phyloP scores from a whole-genome alignment of 2,888 invertebrate genomes.

The Megaustenia siamemsis region DNA sequence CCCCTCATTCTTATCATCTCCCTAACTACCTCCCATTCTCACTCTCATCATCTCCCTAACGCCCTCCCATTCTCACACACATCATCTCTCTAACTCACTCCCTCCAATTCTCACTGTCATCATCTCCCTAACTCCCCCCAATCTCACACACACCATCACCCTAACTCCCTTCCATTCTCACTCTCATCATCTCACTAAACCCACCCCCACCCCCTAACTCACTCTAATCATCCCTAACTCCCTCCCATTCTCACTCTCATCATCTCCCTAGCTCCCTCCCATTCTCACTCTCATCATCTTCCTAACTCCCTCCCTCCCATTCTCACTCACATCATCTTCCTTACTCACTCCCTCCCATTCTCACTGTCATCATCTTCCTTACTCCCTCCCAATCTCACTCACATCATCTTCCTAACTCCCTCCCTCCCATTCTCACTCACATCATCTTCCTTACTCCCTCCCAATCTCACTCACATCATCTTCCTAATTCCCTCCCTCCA shows the following conservation, averaged over 20 bases:
- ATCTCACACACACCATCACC: neutral
- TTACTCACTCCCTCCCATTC: neutral
- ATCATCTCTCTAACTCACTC: neutral
- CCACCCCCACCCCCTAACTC: neutral
- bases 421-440: no score
- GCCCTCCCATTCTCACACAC: neutral
- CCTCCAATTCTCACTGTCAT: neutral
- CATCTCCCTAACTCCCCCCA: no score
- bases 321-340: neutral
- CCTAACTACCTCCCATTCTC: neutral
- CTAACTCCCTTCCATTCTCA: neutral
- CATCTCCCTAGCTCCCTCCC: no score
- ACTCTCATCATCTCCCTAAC: neutral
- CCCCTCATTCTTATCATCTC: neutral
- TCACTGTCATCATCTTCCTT: neutral
- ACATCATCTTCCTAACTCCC: no score
- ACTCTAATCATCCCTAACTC: neutral
- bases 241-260: neutral
- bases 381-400: neutral
- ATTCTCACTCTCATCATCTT: no score
- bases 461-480: neutral
- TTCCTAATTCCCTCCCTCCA: neutral
- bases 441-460: neutral
- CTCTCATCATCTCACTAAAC: neutral
- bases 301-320: no score